These are phyloP conservation scores for Athrips mouffetella DNA, from an alignment of 2,888 invertebrate genomes.

Conservation along the genomic window DNA sequence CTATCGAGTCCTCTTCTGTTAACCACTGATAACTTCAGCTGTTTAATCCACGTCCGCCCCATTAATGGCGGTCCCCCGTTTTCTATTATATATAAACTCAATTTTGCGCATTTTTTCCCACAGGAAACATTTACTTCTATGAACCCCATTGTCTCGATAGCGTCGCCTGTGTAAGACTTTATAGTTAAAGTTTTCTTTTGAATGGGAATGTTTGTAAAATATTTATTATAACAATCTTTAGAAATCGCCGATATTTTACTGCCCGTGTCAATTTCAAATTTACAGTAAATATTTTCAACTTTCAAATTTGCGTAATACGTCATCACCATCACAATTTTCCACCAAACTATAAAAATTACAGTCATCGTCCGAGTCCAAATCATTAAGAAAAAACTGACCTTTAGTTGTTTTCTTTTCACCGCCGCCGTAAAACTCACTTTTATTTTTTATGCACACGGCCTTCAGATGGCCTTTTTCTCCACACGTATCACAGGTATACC, in stretches of 20 bases:
- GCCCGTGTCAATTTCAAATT: constrained; percentile 23
- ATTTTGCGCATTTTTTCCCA: not conserved
- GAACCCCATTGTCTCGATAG: not conserved
- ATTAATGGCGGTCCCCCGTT: not conserved
- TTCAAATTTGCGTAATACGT: constrained; percentile 18
- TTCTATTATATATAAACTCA: not conserved
- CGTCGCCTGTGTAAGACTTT: not conserved
- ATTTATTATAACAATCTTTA: constrained; percentile 22
- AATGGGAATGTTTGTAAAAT: constrained; percentile 15
- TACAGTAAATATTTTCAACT: constrained; percentile 20
- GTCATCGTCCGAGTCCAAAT: no score
- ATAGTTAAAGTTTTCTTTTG: not conserved
- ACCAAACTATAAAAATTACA: no score
- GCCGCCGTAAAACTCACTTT: not conserved
- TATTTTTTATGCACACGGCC: constrained; percentile 12
- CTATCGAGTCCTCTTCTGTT: no score
- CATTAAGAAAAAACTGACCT: constrained; percentile 16
- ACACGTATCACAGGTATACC: constrained; percentile 15
- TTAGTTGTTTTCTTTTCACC: not conserved
- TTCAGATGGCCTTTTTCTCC: constrained; percentile 16
- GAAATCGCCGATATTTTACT: constrained; percentile 24
- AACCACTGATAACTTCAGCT: no score
- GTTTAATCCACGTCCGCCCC: not conserved
- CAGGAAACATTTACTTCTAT: not conserved
- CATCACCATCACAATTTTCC: constrained; percentile 17